Evolutionary conservation across 2,113 vertebrate species (phyloP).

Genomic region (Chauna torquata): DNA sequence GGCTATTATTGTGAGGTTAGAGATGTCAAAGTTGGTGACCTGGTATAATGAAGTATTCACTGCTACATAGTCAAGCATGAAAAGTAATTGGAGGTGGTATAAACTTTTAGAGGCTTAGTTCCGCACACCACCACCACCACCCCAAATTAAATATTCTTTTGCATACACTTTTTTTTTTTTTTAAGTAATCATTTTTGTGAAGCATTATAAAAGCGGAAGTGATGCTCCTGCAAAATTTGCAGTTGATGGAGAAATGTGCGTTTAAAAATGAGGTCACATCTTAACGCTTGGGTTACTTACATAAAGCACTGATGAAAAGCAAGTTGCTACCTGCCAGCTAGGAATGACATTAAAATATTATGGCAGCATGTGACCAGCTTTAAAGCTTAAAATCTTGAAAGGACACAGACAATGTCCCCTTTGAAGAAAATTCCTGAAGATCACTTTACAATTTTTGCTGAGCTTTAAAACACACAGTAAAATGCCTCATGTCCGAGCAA

Average conservation of each 20-base stretch:
- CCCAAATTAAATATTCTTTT: conserved; percentile 14
- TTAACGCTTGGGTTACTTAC: conserved; percentile 26
- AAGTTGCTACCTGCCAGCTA: conserved; percentile 47
- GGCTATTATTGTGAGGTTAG: conserved; percentile 66
- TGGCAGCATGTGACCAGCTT: conserved; percentile 37
- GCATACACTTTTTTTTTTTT: not conserved
- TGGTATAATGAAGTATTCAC: conserved; percentile 64
- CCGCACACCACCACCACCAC: too few relatives aligned
- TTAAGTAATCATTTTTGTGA: not conserved
- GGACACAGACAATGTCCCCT: conserved; percentile 15
- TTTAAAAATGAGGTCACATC: conserved; percentile 9
- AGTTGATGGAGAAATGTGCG: not conserved
- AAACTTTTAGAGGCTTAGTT: conserved; percentile 21
- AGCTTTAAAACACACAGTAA: not conserved
- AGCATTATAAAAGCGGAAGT: not conserved
- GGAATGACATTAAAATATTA: conserved; percentile 53
- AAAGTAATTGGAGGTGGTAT: conserved; percentile 42
- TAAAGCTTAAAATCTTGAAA: conserved; percentile 46
- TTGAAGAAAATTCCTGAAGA: conserved; percentile 42
- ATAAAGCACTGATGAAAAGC: conserved; percentile 43
- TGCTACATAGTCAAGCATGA: conserved; percentile 49
- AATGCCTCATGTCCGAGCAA: not conserved
- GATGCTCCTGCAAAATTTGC: not conserved
- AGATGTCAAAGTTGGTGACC: conserved; percentile 75
- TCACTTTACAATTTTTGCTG: not conserved